These are phyloP conservation scores for Saccopteryx leptura DNA, from an alignment of 2,113 vertebrate species.

Conservation along the genomic window DNA sequence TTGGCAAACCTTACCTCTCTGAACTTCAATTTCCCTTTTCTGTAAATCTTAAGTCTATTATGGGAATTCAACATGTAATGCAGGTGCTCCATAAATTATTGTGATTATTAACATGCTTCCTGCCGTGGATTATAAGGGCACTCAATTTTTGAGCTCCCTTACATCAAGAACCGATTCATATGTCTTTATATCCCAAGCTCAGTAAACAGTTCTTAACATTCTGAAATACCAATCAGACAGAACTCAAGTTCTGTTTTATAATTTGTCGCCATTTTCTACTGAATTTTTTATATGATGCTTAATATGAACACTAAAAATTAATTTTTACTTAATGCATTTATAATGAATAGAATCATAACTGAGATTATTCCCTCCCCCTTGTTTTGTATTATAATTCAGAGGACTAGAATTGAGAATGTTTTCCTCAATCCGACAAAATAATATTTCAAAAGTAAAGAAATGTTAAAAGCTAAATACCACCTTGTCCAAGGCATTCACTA, in stretches of 20 bases:
- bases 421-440: constrained; percentile 2
- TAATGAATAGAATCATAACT: neutral
- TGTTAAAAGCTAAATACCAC: neutral
- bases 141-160: neutral
- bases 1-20: neutral
- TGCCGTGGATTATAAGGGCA: neutral
- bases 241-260: neutral
- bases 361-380: neutral
- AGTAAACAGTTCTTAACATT: constrained; percentile 16
- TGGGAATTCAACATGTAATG: neutral
- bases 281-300: neutral
- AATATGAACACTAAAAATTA: neutral
- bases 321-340: neutral
- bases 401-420: neutral
- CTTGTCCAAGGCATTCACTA: neutral
- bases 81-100: neutral
- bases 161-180: neutral
- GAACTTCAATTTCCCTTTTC: neutral
- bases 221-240: neutral
- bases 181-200: neutral
- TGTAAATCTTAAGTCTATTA: neutral
- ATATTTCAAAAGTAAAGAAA: constrained; percentile 25
- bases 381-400: constrained; percentile 15
- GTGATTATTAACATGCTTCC: neutral
- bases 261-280: neutral